These are phyloP conservation scores for Diadegma fenestrale DNA, from an alignment of 2,888 invertebrate species.

Conservation along the genomic window DNA sequence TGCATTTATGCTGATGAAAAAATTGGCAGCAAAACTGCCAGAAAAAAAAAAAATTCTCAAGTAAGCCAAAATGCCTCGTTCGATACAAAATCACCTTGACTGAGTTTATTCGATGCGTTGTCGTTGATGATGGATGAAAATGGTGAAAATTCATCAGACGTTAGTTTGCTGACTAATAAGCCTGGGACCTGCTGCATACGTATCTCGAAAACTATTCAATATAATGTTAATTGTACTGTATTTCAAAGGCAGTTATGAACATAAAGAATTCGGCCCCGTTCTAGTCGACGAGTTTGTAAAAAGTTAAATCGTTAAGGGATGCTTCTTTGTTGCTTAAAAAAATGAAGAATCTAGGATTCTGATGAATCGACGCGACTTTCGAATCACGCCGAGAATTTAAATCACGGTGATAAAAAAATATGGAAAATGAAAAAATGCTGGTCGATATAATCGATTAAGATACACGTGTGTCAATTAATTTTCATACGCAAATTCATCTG, in stretches of 20 bases:
- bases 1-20: background rate
- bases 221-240: slow-evolving; percentile 44
- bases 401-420: background rate
- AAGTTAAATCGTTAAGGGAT: slow-evolving; percentile 46
- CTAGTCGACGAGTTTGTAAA: slow-evolving; percentile 73
- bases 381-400: slow-evolving; percentile 23
- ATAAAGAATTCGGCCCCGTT: slow-evolving; percentile 72
- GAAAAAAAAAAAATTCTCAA: background rate
- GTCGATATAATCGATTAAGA: slow-evolving; percentile 23
- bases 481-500: slow-evolving; percentile 42
- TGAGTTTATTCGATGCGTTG: background rate
- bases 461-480: slow-evolving; percentile 63
- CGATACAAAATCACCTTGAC: background rate
- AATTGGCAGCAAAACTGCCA: background rate
- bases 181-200: background rate
- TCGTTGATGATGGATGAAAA: background rate
- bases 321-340: slow-evolving; percentile 52
- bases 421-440: background rate
- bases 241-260: slow-evolving; percentile 67
- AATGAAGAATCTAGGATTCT: slow-evolving; percentile 45
- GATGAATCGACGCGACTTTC: slow-evolving; percentile 18
- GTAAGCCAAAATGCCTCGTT: background rate
- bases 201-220: background rate
- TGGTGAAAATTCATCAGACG: background rate
- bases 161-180: background rate